A percentile compares a stretch with the other conserved stretches of the same genome.
Conservation (phyloP, 2,113 vertebrate species). For the Ctenodactylus gundi region DNA sequence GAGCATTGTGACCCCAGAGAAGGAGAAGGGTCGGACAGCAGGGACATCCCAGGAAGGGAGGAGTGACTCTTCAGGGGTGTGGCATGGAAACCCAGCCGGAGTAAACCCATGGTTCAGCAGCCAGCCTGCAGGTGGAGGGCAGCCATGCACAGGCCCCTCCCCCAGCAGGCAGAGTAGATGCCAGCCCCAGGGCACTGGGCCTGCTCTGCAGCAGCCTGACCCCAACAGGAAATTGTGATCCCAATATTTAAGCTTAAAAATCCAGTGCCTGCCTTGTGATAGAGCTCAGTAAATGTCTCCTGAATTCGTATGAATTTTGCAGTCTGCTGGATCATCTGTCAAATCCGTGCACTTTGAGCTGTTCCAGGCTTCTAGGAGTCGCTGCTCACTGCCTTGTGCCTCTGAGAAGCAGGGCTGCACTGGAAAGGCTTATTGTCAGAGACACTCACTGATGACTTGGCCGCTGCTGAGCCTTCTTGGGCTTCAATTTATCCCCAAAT, state of each 20-base stretch:
- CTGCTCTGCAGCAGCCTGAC: not conserved
- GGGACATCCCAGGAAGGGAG: not conserved
- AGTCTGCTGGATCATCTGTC: not conserved
- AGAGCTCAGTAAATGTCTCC: not conserved
- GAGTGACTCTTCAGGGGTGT: not conserved
- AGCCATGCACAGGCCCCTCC: accelerated
- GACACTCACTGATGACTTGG: accelerated
- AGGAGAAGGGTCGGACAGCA: not conserved
- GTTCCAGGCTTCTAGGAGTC: not conserved
- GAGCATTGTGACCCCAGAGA: accelerated
- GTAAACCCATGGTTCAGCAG: not conserved
- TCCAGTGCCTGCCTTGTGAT: not conserved
- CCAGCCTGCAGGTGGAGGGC: not conserved
- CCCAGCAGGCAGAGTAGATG: not conserved
- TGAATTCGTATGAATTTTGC: not conserved
- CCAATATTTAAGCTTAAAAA: not conserved
- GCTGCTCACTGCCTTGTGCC: not conserved
- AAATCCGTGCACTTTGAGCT: not conserved
- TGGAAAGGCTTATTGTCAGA: accelerated
- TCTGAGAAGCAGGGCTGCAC: not conserved
- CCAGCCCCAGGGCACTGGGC: accelerated
- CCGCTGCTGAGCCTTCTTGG: not conserved
- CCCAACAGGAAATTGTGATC: not conserved
- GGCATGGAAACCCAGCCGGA: not conserved
- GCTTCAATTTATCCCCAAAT: not conserved